Evolutionary conservation across 2,797 vertebrate species (phyloP), one percentile per base, ranked within the genome.

Genomic region (Orestias chungarensis): DNA sequence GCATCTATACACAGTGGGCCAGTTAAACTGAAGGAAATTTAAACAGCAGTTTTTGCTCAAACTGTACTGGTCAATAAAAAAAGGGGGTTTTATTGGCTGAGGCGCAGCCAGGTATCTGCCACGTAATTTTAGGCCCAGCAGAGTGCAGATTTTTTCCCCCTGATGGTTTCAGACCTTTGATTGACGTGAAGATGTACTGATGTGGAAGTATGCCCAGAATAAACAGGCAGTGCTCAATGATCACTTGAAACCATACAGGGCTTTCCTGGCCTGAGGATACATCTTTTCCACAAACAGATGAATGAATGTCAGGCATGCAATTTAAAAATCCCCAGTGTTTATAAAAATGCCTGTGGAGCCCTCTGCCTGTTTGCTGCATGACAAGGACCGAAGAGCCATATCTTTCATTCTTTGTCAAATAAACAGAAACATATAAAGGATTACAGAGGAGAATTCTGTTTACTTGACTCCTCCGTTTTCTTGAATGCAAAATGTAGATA

Each of bases 401-500:
- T 55, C 44, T 66, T 40, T 29, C 55, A 9, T 69, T 66, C 76
- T 80, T 57, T 74, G 7, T 69, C 65, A 78, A 64, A 72, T 54
- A 73, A 57, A 86, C 43, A 68, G 64, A 74, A 29, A 67, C 68
- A 66, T 35, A 38, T 4, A 29, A 71, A 59, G 29, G 27, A 54
- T 55, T 42, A 42, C 43, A 66, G 64, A 29, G 17, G 42, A 23
- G 62, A 55, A 70, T 49, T 87, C 76, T 83, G 78, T 85, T 87
- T 75, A 82, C 67, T 78, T 85, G 84, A 81, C 78, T 79, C 70
- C 74, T 88, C 84, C 87, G 83, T 89, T 72, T 78, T 83, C 72
- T 81, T 87, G 76, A 90, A 91, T 83, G 86, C 81, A 85, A 85
- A 90, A 88, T 73, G 87, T 65, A 89, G 84, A 91, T 90, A 89